Conservation (phyloP, 2,113 vertebrate genomes). For the Podarcis muralis region DNA sequence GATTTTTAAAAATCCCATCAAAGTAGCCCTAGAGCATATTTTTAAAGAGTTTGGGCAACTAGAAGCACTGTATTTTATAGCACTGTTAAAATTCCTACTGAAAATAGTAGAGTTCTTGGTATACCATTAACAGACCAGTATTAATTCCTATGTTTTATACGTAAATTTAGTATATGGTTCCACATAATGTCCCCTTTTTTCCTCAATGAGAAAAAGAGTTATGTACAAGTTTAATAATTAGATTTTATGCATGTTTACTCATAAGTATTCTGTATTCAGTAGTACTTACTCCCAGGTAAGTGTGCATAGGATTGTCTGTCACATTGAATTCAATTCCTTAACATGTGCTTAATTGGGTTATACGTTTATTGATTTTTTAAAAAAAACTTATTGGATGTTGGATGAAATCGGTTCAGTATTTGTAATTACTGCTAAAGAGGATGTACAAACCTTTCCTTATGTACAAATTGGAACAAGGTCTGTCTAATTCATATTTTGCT, state of each 20-base stretch:
- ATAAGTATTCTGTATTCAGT: no score
- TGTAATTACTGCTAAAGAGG: no score
- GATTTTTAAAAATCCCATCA: not conserved
- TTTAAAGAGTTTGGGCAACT: not conserved
- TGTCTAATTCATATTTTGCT: not conserved
- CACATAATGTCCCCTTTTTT: not conserved
- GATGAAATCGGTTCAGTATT: no score
- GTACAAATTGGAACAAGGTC: not conserved
- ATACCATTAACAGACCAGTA: not conserved
- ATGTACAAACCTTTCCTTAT: not conserved
- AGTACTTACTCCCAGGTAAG: no score
- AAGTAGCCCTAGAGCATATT: not conserved
- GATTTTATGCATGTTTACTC: not conserved
- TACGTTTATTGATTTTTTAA: no score
- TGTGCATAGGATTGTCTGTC: no score
- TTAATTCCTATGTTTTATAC: not conserved
- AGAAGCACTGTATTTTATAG: not conserved
- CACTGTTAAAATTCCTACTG: not conserved
- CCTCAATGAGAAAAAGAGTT: not conserved
- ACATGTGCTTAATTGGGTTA: no score
- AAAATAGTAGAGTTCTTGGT: not conserved
- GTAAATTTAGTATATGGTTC: not conserved
- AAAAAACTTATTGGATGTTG: no score
- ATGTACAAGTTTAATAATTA: not conserved
- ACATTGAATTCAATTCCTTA: no score